Base-by-base conservation (phyloP, 1,140 invertebrate genomes). In the Cherax destructor region DNA sequence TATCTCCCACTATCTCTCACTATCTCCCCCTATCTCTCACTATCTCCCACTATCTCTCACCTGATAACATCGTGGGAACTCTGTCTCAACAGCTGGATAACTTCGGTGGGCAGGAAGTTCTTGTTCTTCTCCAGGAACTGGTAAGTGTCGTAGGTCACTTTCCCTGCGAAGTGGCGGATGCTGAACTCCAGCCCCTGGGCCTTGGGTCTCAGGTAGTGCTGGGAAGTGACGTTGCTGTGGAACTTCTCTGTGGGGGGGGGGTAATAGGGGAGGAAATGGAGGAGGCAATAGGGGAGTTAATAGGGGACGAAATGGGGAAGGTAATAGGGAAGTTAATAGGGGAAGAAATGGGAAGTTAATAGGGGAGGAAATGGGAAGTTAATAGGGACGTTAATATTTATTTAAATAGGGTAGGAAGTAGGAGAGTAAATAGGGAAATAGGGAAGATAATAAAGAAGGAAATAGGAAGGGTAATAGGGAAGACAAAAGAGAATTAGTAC, bases 101-200 rank as follows among this genome's bases (percentile, higher is more conserved):
- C 95, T 95, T 98, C 97, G 1, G 96, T 96, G 5, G 97, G 97
- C 69, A 98, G 94, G 94, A 97, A 97, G 93, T 98, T 97, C 77
- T 97, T 95, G 94, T 98, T 98, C 94, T 98, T 98, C 93, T 97
- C 97, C 21, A 98, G 94, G 94, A 98, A 97, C 1, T 97, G 96
- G 49, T 96, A 95, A 0, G 96, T 97, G 94, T 97, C 96, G 93
- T 98, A 98, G 3, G 96, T 96, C 10, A 98, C 97, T 93, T 97
- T 93, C 10, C 97, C 97, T 76, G 97, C 97, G 94, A 97, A 97
- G 94, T 97, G 97, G 93, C 97, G 95, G 52, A 97, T 95, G 0
- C 96, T 96, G 94, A 97, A 97, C 92, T 96, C 96, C 52, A 97
- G 95, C 3, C 96, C 96, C 92, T 97, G 96, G 16, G 96, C 96